A percentile compares a stretch with the other conserved stretches of the same genome.
These are phyloP conservation scores for Lacerta agilis DNA, from an alignment of 2,797 vertebrate species.

Conservation along the genomic window DNA sequence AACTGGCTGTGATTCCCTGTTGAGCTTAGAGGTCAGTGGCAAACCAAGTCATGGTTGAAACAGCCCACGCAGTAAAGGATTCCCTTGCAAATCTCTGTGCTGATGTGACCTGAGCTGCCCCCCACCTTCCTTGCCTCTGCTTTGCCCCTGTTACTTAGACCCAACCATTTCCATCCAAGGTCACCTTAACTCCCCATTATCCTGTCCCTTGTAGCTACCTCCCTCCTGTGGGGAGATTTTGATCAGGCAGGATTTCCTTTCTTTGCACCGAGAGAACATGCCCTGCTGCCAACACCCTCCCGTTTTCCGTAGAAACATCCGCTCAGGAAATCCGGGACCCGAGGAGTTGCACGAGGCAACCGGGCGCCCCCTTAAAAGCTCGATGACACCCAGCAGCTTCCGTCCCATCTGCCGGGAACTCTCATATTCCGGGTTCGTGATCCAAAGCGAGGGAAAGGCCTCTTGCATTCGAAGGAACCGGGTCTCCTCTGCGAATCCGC, in stretches of 20 bases:
- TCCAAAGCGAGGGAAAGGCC: neutral
- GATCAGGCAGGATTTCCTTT: neutral
- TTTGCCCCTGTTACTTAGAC: too few relatives aligned
- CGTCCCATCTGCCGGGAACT: too few relatives aligned
- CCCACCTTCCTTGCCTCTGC: too few relatives aligned
- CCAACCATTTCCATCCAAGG: neutral
- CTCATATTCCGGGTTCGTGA: neutral
- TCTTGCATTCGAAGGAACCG: too few relatives aligned
- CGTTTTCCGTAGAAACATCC: neutral
- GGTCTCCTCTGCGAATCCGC: neutral
- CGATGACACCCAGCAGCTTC: neutral
- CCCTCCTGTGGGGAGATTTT: neutral
- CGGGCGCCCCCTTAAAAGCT: neutral
- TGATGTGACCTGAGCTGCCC: too few relatives aligned
- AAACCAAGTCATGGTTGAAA: neutral
- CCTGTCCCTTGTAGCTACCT: neutral
- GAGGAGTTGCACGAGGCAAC: neutral
- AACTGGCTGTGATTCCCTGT: neutral
- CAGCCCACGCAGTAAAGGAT: neutral
- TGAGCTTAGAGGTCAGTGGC: neutral
- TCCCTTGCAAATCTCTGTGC: neutral
- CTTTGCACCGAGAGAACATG: neutral
- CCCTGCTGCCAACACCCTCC: neutral
- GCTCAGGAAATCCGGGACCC: neutral
- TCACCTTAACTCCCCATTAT: neutral